A percentile compares a stretch with the other conserved stretches of the same genome.
Conservation (phyloP, 2,888 invertebrate species). For the Mythimna vitellina region DNA sequence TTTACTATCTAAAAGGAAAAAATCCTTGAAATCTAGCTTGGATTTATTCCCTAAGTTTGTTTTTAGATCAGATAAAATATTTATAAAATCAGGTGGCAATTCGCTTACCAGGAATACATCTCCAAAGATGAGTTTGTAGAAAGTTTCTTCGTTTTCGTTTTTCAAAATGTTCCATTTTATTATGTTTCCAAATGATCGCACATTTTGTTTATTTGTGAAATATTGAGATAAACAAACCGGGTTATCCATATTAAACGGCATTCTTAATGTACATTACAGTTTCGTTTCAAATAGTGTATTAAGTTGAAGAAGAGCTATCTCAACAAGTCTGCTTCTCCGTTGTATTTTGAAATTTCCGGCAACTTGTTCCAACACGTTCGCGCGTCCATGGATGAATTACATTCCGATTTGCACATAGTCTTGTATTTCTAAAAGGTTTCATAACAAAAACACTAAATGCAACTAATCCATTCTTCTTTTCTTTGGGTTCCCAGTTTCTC, state of each 20-base stretch:
- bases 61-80: constrained; percentile 70
- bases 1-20: constrained; percentile 66
- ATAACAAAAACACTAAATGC: background rate
- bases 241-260: constrained; percentile 64
- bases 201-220: constrained; percentile 85
- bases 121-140: constrained; percentile 70
- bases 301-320: background rate
- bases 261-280: background rate
- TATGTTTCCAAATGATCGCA: constrained; percentile 80
- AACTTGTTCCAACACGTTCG: constrained; percentile 77
- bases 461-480: background rate
- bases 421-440: background rate
- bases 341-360: constrained; percentile 74
- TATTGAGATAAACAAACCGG: constrained; percentile 79
- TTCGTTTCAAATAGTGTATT: background rate
- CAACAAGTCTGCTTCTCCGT: background rate
- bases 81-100: constrained; percentile 67
- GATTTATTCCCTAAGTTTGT: constrained; percentile 72
- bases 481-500: too few relatives aligned
- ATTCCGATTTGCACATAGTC: constrained; percentile 40
- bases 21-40: constrained; percentile 78
- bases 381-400: constrained; percentile 12
- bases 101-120: constrained; percentile 69
- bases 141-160: constrained; percentile 62
- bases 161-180: constrained; percentile 74